Conservation (phyloP, 2,888 invertebrate genomes). For the Chromoteleia sp. region DNA sequence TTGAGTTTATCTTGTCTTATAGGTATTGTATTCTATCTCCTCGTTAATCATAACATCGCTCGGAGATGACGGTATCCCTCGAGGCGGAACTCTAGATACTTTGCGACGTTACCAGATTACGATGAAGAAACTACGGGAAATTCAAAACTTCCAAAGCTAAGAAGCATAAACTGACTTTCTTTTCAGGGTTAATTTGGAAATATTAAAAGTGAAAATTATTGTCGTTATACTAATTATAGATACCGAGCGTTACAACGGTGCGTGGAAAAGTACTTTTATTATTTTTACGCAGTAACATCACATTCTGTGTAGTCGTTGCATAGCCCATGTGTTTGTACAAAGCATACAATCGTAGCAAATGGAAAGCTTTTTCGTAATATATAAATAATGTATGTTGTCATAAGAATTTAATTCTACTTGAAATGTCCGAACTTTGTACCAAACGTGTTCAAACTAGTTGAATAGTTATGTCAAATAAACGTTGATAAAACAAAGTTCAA, state of each 20-base stretch:
- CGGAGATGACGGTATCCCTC: slow-evolving; percentile 67
- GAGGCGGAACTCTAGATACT: slow-evolving; percentile 67
- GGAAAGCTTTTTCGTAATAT: slow-evolving; percentile 31
- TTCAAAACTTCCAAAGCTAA: slow-evolving; percentile 61
- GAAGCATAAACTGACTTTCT: slow-evolving; percentile 57
- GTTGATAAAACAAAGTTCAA: slow-evolving; percentile 8
- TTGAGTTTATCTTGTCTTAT: slow-evolving; percentile 57
- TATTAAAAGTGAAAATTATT: slow-evolving; percentile 29
- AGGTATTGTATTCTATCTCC: slow-evolving; percentile 67
- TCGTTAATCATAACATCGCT: slow-evolving; percentile 70
- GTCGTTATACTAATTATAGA: slow-evolving; percentile 10
- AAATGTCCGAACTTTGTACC: slow-evolving; percentile 13
- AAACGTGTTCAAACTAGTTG: background rate
- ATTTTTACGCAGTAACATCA: background rate
- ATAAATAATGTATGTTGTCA: slow-evolving; percentile 28
- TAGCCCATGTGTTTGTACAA: slow-evolving; percentile 13
- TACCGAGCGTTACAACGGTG: background rate
- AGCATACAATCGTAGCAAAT: slow-evolving; percentile 14
- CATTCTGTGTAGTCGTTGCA: background rate
- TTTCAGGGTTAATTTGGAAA: slow-evolving; percentile 32
- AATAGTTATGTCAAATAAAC: slow-evolving; percentile 1
- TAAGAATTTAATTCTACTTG: slow-evolving; percentile 28
- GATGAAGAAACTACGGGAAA: slow-evolving; percentile 68
- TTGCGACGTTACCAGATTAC: slow-evolving; percentile 68
- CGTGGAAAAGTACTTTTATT: background rate